Conservation (phyloP, 2,797 vertebrate species). For the Diglossa cyanea region DNA sequence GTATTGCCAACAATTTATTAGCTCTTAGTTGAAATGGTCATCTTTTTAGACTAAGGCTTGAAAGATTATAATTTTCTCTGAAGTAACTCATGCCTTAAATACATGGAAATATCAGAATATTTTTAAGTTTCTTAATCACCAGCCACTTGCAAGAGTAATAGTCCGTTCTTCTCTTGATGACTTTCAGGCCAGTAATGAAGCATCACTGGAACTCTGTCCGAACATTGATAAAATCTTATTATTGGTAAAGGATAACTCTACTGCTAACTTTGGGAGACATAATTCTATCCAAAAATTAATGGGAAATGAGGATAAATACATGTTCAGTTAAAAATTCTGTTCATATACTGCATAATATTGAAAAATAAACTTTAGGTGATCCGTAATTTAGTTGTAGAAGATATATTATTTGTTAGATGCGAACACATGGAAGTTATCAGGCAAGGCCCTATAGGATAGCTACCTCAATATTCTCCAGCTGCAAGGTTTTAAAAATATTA, state of each 20-base stretch:
- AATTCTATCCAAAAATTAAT: not conserved
- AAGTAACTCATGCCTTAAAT: not conserved
- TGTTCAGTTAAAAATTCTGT: not conserved
- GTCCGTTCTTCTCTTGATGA: not conserved
- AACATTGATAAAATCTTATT: not conserved
- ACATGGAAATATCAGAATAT: not conserved
- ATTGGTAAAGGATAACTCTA: not conserved
- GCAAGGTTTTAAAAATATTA: not conserved
- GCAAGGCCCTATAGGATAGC: not conserved
- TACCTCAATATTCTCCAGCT: not conserved
- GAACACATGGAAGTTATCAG: not conserved
- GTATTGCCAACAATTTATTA: not conserved
- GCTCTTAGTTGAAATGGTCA: not conserved
- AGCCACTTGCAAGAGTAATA: not conserved
- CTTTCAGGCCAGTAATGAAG: not conserved
- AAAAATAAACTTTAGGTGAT: not conserved
- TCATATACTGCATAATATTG: not conserved
- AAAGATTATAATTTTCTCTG: not conserved
- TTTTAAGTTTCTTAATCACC: not conserved
- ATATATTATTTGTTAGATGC: not conserved
- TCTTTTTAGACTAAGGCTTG: not conserved
- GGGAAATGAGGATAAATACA: not conserved
- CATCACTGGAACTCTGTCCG: not conserved
- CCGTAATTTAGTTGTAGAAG: not conserved
- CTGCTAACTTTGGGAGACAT: not conserved